phyloP scores from a whole-genome alignment of 2,113 vertebrate species.

The Pampusana beccarii region DNA sequence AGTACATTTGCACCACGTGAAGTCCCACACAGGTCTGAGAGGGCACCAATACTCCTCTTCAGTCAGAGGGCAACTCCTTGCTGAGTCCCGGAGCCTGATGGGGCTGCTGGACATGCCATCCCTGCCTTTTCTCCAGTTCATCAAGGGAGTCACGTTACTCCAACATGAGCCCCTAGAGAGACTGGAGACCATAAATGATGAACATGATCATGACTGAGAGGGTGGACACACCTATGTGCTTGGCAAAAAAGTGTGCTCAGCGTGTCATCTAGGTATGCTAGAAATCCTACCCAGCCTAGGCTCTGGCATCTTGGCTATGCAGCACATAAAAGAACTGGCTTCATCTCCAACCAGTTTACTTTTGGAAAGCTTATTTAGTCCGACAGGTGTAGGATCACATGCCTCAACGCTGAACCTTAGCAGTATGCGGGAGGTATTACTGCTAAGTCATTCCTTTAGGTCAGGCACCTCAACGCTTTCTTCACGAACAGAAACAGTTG shows the following conservation, averaged over 20 bases:
- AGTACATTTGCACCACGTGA: not conserved
- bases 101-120: not conserved
- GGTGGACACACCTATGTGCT: not conserved
- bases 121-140: not conserved
- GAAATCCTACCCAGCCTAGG: not conserved
- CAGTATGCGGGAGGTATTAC: not conserved
- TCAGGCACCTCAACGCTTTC: not conserved
- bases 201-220: not conserved
- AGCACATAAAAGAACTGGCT: constrained; percentile 15
- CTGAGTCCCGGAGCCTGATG: fast-evolving
- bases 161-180: not conserved
- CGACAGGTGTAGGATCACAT: constrained; percentile 51
- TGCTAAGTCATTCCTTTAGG: not conserved
- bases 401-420: not conserved
- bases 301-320: not conserved
- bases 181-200: not conserved
- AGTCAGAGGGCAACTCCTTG: not conserved
- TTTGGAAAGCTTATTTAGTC: constrained; percentile 27
- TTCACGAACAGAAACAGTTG: not conserved
- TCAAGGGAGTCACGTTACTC: not conserved
- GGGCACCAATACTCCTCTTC: not conserved
- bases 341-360: not conserved
- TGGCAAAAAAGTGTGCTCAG: not conserved
- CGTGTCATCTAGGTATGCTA: not conserved
- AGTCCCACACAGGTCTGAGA: not conserved